phyloP scores from a whole-genome alignment of 2,888 invertebrate species.

The Acleris sparsana region DNA sequence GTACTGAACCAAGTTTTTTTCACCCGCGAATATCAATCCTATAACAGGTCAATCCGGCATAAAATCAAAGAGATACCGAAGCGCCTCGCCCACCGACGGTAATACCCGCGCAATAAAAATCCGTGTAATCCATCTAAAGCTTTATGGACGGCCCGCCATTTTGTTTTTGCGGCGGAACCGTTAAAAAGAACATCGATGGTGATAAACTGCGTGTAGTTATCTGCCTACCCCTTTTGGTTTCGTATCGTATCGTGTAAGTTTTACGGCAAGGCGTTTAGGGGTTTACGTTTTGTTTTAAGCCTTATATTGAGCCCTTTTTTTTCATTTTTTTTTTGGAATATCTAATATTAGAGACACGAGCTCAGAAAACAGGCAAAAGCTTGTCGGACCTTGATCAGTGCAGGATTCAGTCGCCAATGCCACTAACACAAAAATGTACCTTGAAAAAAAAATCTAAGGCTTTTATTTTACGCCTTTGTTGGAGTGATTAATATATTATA shows the following conservation, averaged over 20 bases:
- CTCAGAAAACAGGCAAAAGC: too few species aligned
- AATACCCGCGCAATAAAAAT: conserved; percentile 56
- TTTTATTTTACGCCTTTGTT: too few species aligned
- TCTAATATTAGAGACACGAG: too few species aligned
- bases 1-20: not conserved
- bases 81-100: conserved; percentile 40
- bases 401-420: too few species aligned
- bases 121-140: conserved; percentile 60
- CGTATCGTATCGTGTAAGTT: not conserved
- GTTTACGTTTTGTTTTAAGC: not conserved
- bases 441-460: too few species aligned
- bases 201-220: conserved; percentile 29
- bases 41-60: not conserved
- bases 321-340: too few species aligned
- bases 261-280: not conserved
- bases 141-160: conserved; percentile 49
- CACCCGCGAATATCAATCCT: not conserved
- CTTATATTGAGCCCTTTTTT: too few species aligned
- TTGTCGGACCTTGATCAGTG: too few species aligned
- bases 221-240: conserved; percentile 6
- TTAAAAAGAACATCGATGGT: conserved; percentile 32
- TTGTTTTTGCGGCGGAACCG: conserved; percentile 29
- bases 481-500: too few species aligned
- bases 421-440: too few species aligned
- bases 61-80: conserved; percentile 19